Percentiles rank a stretch among this genome's conserved stretches.
Evolutionary conservation across 2,797 vertebrate species (phyloP).

Genomic region (Mastacembelus armatus): DNA sequence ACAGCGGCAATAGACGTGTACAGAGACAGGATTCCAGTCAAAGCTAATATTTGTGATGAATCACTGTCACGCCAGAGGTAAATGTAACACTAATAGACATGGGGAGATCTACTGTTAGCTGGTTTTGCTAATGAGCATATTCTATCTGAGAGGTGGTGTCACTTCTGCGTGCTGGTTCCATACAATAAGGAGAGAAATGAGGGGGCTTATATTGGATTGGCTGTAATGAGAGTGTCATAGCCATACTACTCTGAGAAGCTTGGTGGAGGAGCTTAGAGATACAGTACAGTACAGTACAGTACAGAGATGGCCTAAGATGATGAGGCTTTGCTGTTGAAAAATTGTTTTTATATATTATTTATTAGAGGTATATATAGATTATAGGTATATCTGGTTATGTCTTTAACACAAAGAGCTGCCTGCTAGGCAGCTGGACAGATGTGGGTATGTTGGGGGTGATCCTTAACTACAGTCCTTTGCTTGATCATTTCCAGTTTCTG

Average conservation of each 20-base stretch:
- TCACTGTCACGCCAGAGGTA: constrained; percentile 78
- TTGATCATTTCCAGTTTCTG: no score
- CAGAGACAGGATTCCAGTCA: constrained; percentile 81
- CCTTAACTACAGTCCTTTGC: no score
- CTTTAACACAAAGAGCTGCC: background rate
- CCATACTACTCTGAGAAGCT: constrained; percentile 44
- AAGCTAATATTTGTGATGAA: constrained; percentile 83
- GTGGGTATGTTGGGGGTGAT: no score
- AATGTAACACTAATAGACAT: constrained; percentile 82
- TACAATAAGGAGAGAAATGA: constrained; percentile 70
- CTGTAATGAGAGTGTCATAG: constrained; percentile 72
- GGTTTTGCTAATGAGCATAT: constrained; percentile 78
- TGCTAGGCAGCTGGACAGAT: background rate
- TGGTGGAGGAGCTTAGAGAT: constrained; percentile 37
- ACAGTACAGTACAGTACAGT: constrained; percentile 5
- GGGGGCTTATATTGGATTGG: constrained; percentile 69
- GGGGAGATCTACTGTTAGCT: constrained; percentile 78
- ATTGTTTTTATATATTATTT: background rate
- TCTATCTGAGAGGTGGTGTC: constrained; percentile 76
- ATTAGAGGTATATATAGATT: background rate
- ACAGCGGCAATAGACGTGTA: constrained; percentile 73
- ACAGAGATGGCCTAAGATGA: constrained; percentile 41
- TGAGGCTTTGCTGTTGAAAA: constrained; percentile 20
- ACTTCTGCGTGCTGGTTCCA: constrained; percentile 65
- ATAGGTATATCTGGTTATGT: background rate